These are phyloP conservation scores for Tinea pellionella DNA, from an alignment of 2,888 invertebrate genomes.

Conservation along the genomic window DNA sequence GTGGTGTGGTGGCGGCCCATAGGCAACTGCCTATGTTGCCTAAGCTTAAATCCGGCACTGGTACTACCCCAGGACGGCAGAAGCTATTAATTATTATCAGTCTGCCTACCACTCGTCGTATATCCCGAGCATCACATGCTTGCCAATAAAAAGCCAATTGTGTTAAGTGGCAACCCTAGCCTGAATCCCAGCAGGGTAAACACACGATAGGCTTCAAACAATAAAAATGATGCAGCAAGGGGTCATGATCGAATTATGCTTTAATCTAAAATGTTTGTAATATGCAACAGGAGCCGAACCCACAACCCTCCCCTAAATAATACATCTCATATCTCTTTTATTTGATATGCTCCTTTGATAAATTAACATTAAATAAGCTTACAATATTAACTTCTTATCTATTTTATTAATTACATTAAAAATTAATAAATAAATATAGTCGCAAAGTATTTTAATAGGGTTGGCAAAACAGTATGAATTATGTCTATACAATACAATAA, in stretches of 20 bases:
- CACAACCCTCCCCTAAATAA: background rate
- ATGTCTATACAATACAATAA: too few species aligned
- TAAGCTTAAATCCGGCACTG: too few species aligned
- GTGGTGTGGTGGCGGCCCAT: too few species aligned
- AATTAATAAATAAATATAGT: background rate
- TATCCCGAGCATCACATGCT: too few species aligned
- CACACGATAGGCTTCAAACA: constrained; percentile 29
- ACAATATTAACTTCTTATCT: background rate
- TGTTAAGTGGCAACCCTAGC: constrained; percentile 37
- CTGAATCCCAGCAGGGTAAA: constrained; percentile 17
- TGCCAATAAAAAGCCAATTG: too few species aligned
- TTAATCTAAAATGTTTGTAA: constrained; percentile 41
- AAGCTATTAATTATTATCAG: too few species aligned
- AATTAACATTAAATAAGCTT: background rate
- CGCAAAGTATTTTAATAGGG: too few species aligned
- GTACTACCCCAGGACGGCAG: too few species aligned
- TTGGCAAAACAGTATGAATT: too few species aligned
- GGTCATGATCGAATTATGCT: constrained; percentile 50
- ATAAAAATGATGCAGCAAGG: constrained; percentile 37
- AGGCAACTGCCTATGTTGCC: too few species aligned
- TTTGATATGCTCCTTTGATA: background rate
- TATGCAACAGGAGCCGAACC: constrained; percentile 23
- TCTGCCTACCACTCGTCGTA: too few species aligned
- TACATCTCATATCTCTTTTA: background rate
- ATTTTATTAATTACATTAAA: background rate